Evolutionary conservation across 2,797 vertebrate species (phyloP).

Genomic region (Taeniopygia guttata): DNA sequence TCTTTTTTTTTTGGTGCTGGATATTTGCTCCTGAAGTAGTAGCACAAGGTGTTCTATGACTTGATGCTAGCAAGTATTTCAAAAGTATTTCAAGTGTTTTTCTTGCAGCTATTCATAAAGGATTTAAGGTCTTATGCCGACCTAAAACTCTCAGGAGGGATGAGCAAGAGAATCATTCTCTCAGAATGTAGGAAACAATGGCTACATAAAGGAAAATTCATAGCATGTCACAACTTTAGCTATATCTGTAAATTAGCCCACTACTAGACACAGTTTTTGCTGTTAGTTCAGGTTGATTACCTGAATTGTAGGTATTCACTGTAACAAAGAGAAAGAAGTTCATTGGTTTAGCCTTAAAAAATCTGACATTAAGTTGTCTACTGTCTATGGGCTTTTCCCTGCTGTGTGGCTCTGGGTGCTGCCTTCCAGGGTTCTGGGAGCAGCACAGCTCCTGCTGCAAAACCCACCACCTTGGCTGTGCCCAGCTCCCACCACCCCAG

Average conservation of each 20-base stretch:
- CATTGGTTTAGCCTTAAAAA: neutral
- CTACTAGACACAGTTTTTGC: neutral
- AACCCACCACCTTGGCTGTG: neutral
- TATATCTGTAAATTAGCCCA: neutral
- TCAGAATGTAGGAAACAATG: neutral
- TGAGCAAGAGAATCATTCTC: neutral
- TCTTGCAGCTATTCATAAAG: neutral
- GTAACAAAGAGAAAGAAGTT: neutral
- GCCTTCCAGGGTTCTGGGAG: neutral
- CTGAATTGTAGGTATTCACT: neutral
- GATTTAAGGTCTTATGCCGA: neutral
- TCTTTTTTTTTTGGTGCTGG: neutral
- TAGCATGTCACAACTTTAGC: neutral
- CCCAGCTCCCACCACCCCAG: neutral
- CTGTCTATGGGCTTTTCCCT: neutral
- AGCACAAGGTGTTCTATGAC: neutral
- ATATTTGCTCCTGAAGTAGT: neutral
- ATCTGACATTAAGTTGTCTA: neutral
- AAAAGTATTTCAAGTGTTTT: neutral
- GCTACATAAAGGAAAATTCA: neutral
- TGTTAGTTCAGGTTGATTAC: constrained; percentile 6
- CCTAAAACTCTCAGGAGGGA: neutral
- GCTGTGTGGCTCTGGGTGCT: accelerated
- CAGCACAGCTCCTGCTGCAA: neutral
- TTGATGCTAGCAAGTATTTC: neutral